Evolutionary conservation across 2,797 vertebrate species (phyloP).

Genomic region (Paguma larvata): DNA sequence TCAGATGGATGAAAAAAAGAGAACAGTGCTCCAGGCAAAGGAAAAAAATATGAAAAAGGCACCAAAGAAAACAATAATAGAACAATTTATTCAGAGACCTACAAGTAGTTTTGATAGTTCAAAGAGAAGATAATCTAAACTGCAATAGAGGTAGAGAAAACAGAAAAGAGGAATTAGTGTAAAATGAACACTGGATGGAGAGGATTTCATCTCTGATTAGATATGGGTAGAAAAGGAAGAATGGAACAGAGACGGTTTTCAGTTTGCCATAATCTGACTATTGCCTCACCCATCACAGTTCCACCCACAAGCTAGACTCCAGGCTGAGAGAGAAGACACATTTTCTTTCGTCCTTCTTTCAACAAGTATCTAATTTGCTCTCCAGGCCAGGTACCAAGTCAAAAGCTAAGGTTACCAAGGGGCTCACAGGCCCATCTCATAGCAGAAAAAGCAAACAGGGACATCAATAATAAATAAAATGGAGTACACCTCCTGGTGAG

Average conservation of each 20-base stretch:
- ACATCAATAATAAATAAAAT: not conserved
- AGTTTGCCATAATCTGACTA: not conserved
- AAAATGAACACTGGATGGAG: not conserved
- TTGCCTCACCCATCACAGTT: not conserved
- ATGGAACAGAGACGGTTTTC: not conserved
- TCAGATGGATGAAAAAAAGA: not conserved
- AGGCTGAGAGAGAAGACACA: conserved; percentile 1
- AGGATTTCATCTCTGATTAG: conserved; percentile 1
- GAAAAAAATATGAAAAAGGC: conserved; percentile 27
- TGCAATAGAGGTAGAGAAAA: not conserved
- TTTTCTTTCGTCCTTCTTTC: conserved; percentile 24
- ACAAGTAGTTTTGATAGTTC: not conserved
- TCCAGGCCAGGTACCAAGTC: not conserved
- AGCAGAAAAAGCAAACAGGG: not conserved
- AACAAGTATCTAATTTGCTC: not conserved
- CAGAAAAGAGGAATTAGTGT: not conserved
- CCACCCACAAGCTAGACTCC: not conserved
- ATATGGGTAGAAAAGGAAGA: not conserved
- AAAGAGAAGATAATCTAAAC: not conserved
- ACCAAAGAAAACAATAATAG: not conserved
- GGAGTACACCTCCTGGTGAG: not conserved
- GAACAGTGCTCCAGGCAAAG: not conserved
- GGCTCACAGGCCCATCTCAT: not conserved
- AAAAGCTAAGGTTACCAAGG: conserved; percentile 18
- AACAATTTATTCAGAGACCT: conserved; percentile 47